Evolutionary conservation across 2,797 vertebrate species (phyloP), one percentile per base, ranked within the genome.

Genomic region (Pseudochirops corinnae): DNA sequence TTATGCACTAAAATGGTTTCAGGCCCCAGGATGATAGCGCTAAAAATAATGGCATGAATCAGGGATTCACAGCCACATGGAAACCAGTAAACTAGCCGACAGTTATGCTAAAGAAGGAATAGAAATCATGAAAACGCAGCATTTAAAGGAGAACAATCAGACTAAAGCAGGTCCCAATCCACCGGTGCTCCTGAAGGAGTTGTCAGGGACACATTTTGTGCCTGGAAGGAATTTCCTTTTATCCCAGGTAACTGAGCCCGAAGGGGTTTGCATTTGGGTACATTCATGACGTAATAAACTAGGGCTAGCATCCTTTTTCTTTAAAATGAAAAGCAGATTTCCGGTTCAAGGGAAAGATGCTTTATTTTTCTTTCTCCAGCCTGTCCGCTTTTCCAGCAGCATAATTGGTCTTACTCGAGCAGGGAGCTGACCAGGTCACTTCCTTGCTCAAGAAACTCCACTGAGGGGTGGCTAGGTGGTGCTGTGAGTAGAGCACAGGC

Each of bases 291-390:
- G 28, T 46, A 50, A 90, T 31, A 93, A 91, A 9, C 91, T 33
- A 94, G 82, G 52, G 50, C 46, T 56, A n/a, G 55, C 39, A 0
- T 91, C 67, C 91, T 93, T n/a, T 11, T 56, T 46, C 55, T 90
- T 93, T 92, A 29, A 58, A 74, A 91, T 92, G 52, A 96, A 92
- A 87, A 74, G 4, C 11, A 13, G 0, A 93, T 94, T 93, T 94
- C 93, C 60, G 29, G 92, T 92, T 39, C 94, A 94, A 67, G 39
- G 90, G 96, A 92, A 91, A 90, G 33, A 39, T 0, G 58, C 26
- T 94, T 95, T 57, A 90, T 87, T 93, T 95, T 91, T 90, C 60
- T 10, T 29, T 31, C 58, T 31, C 31, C 7, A 5, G 28, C 28
- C 57, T 1, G 3, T 58, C 57, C 29, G 12, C 9, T 26, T 9